Base-by-base conservation (phyloP, 2,888 invertebrate genomes). In the Sturmia bella region DNA sequence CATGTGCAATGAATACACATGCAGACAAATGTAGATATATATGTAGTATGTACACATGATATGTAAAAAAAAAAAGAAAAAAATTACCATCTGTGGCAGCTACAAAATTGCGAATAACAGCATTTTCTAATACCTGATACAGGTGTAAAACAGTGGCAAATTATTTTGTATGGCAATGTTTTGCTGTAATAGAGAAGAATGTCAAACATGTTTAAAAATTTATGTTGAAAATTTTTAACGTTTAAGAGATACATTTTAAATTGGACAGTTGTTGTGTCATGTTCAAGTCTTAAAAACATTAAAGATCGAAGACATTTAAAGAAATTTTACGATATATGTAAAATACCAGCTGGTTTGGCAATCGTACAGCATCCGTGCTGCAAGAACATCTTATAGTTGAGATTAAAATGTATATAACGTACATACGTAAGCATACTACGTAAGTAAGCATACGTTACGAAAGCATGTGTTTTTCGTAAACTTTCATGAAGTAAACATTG, bases 101-200 rank as follows among this genome's bases (percentile, higher is more conserved):
- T 9, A 57, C n/a, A 68, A 52, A 59, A 59, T 7, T 32, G 7
- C 32, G 6, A 32, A 1, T 15, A 59, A 43, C 11, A 52, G 24
- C 54, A 57, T 57, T 57, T 56, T 37, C 21, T 37, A 43, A 52
- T 66, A 5, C 3, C 21, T 57, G 7, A 9, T 48, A 66, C 82
- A 82, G 77, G 77, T 82, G 81, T 78, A 75, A 78, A 78, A 78
- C 61, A 78, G 82, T 78, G 78, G 82, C 78, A 78, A 70, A 66
- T 66, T 59, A 66, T 54, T 73, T 76, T 17, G 13, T 66, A n/a
- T 69, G 5, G 32, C 32, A 9, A 3, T 7, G 32, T 37, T 50
- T 24, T 15, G 27, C 50, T 61, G 6, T 61, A 6, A 19, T 41
- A 41, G 52, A 11, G n/a, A 75, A 37, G 68, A 68, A 76, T 77